These are phyloP conservation scores for Micromys minutus DNA, from an alignment of 2,113 vertebrate species.

Conservation along the genomic window DNA sequence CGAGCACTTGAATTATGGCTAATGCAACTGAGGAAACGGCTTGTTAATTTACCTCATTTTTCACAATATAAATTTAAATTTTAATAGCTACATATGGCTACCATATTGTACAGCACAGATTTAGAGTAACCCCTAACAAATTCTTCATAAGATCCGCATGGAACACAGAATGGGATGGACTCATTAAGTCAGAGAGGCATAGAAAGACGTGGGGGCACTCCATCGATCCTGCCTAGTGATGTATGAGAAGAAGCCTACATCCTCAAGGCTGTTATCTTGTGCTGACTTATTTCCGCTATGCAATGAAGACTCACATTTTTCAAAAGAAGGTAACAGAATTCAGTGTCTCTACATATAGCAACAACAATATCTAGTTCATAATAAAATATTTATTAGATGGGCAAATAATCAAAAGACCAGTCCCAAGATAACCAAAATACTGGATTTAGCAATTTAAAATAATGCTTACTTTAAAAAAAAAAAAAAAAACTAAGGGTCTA, in stretches of 20 bases:
- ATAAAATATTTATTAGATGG: neutral
- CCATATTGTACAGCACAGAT: neutral
- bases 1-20: slow-evolving; percentile 22
- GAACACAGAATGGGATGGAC: neutral
- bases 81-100: slow-evolving; percentile 32
- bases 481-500: too few relatives aligned
- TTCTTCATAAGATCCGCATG: neutral
- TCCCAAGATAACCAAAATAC: neutral
- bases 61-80: slow-evolving; percentile 38
- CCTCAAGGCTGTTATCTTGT: neutral
- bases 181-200: neutral
- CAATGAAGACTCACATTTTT: neutral
- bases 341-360: neutral
- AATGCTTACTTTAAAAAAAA: neutral
- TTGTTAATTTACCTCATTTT: slow-evolving; percentile 44
- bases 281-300: neutral
- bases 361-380: neutral
- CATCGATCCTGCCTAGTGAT: neutral
- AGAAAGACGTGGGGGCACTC: neutral
- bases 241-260: neutral
- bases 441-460: neutral
- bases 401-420: neutral
- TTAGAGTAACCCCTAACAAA: neutral
- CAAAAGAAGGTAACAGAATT: neutral
- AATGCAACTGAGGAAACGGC: neutral